phyloP scores from a whole-genome alignment of 1,140 invertebrate genomes.

The Pachyrhynchus sulphureomaculatus region DNA sequence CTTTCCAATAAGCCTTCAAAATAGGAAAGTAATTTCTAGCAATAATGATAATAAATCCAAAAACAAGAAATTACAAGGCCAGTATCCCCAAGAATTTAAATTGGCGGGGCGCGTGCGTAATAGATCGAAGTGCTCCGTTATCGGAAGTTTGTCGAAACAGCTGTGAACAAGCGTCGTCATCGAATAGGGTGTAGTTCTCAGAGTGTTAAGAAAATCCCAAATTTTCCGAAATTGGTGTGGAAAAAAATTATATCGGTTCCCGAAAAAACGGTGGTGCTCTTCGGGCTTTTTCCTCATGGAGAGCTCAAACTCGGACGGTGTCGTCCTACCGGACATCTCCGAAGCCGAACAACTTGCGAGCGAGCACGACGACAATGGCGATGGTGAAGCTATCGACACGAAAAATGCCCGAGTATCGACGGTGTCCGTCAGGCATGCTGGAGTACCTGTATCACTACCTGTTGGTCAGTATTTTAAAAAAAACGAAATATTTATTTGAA shows the following conservation, averaged over 20 bases:
- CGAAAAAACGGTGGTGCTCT: constrained; percentile 8
- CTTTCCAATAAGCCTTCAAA: neutral
- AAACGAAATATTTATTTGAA: neutral
- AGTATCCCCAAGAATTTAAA: constrained; percentile 18
- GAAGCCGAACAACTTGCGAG: constrained; percentile 64
- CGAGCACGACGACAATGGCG: constrained; percentile 56
- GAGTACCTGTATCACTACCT: constrained; percentile 73
- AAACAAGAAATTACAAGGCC: neutral
- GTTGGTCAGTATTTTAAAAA: constrained; percentile 60
- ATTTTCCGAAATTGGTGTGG: constrained; percentile 3
- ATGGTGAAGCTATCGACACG: constrained; percentile 51
- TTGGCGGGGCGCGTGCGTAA: constrained; percentile 38
- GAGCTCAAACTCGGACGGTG: constrained; percentile 62
- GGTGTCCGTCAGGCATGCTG: constrained; percentile 55
- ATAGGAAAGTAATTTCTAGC: neutral
- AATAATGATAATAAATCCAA: neutral
- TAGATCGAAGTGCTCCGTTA: constrained; percentile 7
- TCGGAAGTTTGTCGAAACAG: constrained; percentile 27
- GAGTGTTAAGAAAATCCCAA: constrained; percentile 24
- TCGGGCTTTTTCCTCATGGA: constrained; percentile 48
- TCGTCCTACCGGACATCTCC: constrained; percentile 69
- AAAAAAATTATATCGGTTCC: constrained; percentile 2
- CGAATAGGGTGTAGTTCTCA: constrained; percentile 5
- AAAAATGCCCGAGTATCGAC: constrained; percentile 50
- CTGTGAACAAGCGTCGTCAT: constrained; percentile 14